Evolutionary conservation across 2,113 vertebrate genomes (phyloP), one percentile per base, ranked within the genome.

Genomic region (Mesoclemmys tuberculata): DNA sequence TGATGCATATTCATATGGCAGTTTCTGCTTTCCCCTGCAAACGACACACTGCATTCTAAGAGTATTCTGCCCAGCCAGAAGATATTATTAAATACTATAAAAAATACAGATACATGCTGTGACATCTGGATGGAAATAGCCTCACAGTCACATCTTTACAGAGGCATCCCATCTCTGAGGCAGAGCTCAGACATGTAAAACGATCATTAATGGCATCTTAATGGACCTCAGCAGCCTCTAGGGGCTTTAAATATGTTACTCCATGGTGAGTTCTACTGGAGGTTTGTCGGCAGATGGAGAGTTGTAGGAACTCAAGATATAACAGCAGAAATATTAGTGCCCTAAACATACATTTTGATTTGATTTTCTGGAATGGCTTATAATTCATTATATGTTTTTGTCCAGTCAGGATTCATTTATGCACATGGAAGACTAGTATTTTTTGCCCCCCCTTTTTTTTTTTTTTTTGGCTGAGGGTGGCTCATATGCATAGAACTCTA

Each of bases 71-170:
- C 79, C 88, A 96, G 87, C 51, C 74, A 94, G 93, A 90, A 92
- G 68, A 84, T 56, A 91, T 93, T 80, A 96, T 97, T 97, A 90
- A 97, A 94, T 93, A 54, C 79, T 11, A 89, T 88, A 95, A 97
- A 94, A 97, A 97, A 95, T 82, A 71, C 51, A 93, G 46, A 93
- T 92, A 74, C 8, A 0, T 29, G 64, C 38, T 82, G 86, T 97
- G 92, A 96, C 93, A 97, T 98, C 95, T 97, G 94, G 87, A 95
- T 82, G 16, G 68, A 97, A 96, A 96, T 24, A 94, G 31, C 80
- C 89, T 75, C 46, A 93, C 64, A 91, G 89, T 79, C 54, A 85
- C 38, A 90, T 94, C 26, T 93, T 90, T 91, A 85, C 46, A 86
- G 93, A 93, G 48, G 78, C 83, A 86, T 10, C 51, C 31, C 22